phyloP scores from a whole-genome alignment of 2,797 vertebrate genomes.

The Crenuchus spilurus region DNA sequence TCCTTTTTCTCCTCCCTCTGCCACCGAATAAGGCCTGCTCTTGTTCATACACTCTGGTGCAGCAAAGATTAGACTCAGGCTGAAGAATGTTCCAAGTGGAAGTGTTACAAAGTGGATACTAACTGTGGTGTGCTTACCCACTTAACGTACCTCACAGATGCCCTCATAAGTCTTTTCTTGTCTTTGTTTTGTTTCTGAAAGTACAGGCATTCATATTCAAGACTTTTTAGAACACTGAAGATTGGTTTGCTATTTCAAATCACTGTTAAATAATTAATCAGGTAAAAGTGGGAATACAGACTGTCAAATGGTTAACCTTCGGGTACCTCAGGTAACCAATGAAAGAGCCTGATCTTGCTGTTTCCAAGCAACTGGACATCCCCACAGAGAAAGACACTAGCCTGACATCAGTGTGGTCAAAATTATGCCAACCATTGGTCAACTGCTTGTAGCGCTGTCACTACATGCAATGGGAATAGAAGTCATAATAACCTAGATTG shows the following conservation, averaged over 20 bases:
- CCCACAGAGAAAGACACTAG: background rate
- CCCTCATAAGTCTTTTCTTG: conserved; percentile 16
- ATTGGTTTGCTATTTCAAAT: background rate
- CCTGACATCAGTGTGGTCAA: background rate
- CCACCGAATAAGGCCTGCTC: conserved; percentile 34
- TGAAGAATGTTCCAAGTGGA: conserved; percentile 29
- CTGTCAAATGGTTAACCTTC: background rate
- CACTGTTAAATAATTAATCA: background rate
- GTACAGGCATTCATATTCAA: background rate
- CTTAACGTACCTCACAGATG: conserved; percentile 37
- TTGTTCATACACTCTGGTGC: conserved; percentile 23
- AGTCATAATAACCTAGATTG: conserved; percentile 2
- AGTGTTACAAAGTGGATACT: conserved; percentile 26
- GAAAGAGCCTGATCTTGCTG: conserved; percentile 10
- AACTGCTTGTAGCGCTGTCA: conserved; percentile 10
- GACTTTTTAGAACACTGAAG: background rate
- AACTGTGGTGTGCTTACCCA: conserved; percentile 10
- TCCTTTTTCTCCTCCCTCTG: conserved; percentile 13
- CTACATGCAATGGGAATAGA: background rate
- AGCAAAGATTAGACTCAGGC: conserved; percentile 39
- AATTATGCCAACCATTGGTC: background rate
- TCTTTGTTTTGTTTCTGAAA: conserved; percentile 3
- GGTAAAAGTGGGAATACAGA: background rate
- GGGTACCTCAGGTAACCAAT: conserved; percentile 5
- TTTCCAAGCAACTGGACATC: conserved; percentile 19